phyloP scores from a whole-genome alignment of 2,797 vertebrate genomes.

The Myotis myotis region DNA sequence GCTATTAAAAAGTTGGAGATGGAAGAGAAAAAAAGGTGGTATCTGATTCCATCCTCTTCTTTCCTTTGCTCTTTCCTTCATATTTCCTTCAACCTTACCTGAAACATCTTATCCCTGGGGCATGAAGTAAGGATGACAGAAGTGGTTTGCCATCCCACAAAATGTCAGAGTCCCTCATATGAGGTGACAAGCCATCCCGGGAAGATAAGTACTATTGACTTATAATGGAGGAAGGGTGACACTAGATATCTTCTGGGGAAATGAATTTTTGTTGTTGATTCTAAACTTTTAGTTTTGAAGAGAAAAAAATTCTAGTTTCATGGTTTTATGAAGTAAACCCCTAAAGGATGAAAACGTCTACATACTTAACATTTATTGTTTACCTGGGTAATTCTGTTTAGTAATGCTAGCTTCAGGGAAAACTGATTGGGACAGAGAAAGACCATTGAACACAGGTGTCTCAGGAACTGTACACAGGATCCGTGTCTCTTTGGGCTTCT shows the following conservation, averaged over 20 bases:
- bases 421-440: constrained; percentile 20
- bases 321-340: not conserved
- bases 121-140: not conserved
- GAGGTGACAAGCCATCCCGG: not conserved
- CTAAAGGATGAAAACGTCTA: not conserved
- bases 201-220: not conserved
- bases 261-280: not conserved
- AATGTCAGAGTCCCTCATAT: not conserved
- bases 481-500: constrained; percentile 54
- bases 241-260: not conserved
- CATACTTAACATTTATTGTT: not conserved
- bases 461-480: not conserved
- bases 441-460: not conserved
- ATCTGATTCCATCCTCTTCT: not conserved
- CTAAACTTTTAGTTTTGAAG: not conserved
- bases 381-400: constrained; percentile 32
- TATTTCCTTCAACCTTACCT: not conserved
- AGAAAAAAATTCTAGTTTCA: not conserved
- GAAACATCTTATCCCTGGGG: not conserved
- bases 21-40: not conserved
- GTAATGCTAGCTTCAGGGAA: not conserved
- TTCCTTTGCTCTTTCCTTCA: not conserved
- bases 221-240: not conserved
- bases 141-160: not conserved
- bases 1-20: not conserved